Conservation (phyloP, 1,140 invertebrate genomes). For the Sycophila sp. region DNA sequence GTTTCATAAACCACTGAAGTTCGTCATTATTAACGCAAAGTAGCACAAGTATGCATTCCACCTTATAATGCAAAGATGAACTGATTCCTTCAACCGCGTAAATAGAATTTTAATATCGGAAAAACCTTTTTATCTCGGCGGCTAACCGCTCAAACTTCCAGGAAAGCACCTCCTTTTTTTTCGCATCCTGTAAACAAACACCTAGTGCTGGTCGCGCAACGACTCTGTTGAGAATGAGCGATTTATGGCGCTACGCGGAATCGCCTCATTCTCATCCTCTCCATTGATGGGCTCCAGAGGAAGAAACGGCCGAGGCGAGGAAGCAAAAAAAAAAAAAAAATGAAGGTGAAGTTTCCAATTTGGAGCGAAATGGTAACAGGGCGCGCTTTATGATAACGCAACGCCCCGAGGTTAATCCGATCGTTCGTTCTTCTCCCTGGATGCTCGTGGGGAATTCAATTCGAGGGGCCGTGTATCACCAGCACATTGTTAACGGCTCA, state of each 20-base stretch:
- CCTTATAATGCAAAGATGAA: too few relatives aligned
- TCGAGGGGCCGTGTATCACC: not conserved
- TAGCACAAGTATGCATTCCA: too few relatives aligned
- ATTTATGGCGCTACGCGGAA: too few relatives aligned
- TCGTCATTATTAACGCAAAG: too few relatives aligned
- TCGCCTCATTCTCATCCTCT: not conserved
- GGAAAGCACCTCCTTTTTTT: too few relatives aligned
- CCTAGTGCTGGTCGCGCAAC: too few relatives aligned
- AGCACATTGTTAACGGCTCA: not conserved
- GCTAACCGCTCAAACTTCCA: too few relatives aligned
- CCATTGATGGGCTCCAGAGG: too few relatives aligned
- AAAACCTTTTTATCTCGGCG: constrained; percentile 1
- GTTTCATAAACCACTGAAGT: too few relatives aligned
- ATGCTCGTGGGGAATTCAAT: not conserved
- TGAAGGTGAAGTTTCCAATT: constrained; percentile 22
- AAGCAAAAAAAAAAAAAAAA: constrained; percentile 23
- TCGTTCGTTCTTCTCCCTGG: not conserved
- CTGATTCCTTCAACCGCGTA: not conserved
- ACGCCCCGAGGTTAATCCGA: not conserved
- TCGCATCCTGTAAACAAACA: not conserved
- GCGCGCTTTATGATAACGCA: constrained; percentile 9
- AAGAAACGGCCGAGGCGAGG: too few relatives aligned
- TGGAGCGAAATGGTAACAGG: not conserved
- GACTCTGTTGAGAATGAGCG: too few relatives aligned
- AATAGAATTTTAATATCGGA: constrained; percentile 18